Evolutionary conservation across 1,140 invertebrate genomes (phyloP).

Genomic region (Cataglyphis hispanica): DNA sequence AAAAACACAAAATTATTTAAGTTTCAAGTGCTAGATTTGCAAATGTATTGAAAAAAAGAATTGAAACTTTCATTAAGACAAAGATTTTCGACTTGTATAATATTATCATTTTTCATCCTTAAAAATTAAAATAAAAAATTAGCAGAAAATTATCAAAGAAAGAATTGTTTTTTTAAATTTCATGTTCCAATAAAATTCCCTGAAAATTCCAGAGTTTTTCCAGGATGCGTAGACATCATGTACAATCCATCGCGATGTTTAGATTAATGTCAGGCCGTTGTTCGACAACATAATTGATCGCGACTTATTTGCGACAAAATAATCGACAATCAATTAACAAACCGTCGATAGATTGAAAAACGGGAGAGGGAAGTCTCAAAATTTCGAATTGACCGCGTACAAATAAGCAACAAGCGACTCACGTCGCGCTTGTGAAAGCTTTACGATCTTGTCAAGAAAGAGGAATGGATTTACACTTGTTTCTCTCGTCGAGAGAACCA

Average conservation of each 20-base stretch:
- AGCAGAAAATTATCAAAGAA: too few species aligned
- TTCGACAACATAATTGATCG: not conserved
- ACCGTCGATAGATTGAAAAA: not conserved
- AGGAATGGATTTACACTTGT: conserved; percentile 49
- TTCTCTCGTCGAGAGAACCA: conserved; percentile 8
- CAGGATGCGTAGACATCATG: too few species aligned
- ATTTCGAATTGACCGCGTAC: not conserved
- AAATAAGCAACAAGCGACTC: conserved; percentile 27
- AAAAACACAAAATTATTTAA: too few species aligned
- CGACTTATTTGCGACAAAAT: not conserved
- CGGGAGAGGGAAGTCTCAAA: not conserved
- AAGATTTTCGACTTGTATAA: too few species aligned
- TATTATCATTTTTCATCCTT: too few species aligned
- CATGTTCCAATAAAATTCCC: too few species aligned
- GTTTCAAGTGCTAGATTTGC: too few species aligned
- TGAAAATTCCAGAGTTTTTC: too few species aligned
- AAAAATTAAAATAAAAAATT: too few species aligned
- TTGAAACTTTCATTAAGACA: too few species aligned
- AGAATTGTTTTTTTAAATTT: too few species aligned
- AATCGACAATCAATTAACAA: not conserved
- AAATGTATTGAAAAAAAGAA: too few species aligned
- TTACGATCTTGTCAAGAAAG: conserved; percentile 52
- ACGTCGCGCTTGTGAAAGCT: conserved; percentile 46
- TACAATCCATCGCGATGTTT: not conserved
- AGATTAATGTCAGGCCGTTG: not conserved